Evolutionary conservation across 1,140 invertebrate genomes (phyloP), one percentile per base, ranked within the genome.

Genomic region (Pseudoatta argentina): DNA sequence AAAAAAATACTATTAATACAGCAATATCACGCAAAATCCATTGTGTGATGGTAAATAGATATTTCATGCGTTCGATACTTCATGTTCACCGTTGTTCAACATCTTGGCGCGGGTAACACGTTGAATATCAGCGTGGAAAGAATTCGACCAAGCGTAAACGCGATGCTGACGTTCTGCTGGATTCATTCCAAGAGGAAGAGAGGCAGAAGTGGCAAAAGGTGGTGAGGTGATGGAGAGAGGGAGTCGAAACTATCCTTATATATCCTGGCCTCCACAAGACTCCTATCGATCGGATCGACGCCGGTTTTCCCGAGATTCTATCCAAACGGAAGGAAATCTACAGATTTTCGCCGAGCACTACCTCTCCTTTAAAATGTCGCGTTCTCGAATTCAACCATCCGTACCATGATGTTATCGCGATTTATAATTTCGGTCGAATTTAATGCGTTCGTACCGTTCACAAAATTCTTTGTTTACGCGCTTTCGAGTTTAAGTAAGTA

Each of bases 211-310:
- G 2, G 14, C 48, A 87, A 67, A 5, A 30, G 53, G 27, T 10
- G 16, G 44, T 12, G 0, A 34, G 39, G 18, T 8, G 21, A 6
- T 0, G 18, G 27, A 63, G 53, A 27, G 34, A 69, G 30, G 44
- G 24, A 51, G 30, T 61, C 55, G 64, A 51, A 89, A 89, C 89
- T 89, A 89, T 89, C 86, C 88, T 89, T 87, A 78, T 89, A 83
- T 61, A 82, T 57, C 24, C 53, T 79, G 27, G 67, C 21, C 18
- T 61, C 76, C 55, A 89, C 85, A 73, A 81, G 83, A 39, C 73
- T 82, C 76, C 59, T 89, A 89, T 89, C 73, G 88, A 89, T 89
- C 88, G 81, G 63, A 51, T 27, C 59, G 66, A 75, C 86, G 76
- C 48, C 63, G 89, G 71, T 89, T 81, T 89, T 89, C 78, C 8